These are phyloP conservation scores for Gambusia holbrooki DNA, from an alignment of 2,113 vertebrate species.

Conservation along the genomic window DNA sequence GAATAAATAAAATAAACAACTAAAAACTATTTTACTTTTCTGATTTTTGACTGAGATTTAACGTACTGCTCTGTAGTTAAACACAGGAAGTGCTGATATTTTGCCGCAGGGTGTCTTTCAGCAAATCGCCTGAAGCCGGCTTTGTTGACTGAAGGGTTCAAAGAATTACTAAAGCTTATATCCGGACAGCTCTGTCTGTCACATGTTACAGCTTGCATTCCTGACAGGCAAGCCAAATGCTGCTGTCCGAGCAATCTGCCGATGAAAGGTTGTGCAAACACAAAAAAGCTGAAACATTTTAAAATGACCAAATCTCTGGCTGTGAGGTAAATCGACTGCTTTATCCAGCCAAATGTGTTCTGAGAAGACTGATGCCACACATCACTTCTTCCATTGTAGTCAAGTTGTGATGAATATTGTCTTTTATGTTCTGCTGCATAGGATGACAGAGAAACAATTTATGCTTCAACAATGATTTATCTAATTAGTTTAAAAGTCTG, in stretches of 20 bases:
- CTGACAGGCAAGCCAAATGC: conserved; percentile 40
- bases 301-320: neutral
- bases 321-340: neutral
- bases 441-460: conserved; percentile 11
- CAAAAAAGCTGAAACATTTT: conserved; percentile 26
- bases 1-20: conserved; percentile 1
- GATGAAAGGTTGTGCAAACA: conserved; percentile 10
- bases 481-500: conserved; percentile 61
- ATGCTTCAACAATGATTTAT: neutral
- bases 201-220: conserved; percentile 18
- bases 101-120: conserved; percentile 38
- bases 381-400: too few species aligned
- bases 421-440: neutral
- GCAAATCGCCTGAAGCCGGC: conserved; percentile 52
- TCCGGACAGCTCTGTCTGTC: conserved; percentile 49
- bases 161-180: conserved; percentile 54
- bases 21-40: conserved; percentile 3
- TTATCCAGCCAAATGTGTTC: neutral
- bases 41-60: conserved; percentile 7
- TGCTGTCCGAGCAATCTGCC: conserved; percentile 23
- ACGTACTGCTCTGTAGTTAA: conserved; percentile 13
- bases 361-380: neutral
- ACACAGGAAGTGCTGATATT: conserved; percentile 40
- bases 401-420: neutral
- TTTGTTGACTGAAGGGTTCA: conserved; percentile 65